phyloP scores from a whole-genome alignment of 2,888 invertebrate genomes.

The Petrophora chlorosata region DNA sequence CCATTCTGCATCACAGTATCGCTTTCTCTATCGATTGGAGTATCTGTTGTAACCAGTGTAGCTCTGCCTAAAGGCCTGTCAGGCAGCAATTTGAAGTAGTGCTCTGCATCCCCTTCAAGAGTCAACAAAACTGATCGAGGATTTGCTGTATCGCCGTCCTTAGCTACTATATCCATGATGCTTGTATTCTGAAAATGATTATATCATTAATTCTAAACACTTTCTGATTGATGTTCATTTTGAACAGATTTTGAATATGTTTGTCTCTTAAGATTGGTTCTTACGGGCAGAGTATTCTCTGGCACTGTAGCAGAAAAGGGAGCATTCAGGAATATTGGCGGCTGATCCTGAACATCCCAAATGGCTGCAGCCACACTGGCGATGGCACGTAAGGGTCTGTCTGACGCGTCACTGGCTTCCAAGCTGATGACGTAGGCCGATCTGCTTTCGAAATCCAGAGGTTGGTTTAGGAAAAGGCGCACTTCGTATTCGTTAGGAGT shows the following conservation, averaged over 20 bases:
- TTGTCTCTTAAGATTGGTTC: constrained; percentile 15
- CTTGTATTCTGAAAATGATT: constrained; percentile 77
- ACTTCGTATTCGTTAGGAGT: constrained; percentile 88
- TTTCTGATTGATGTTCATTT: not conserved
- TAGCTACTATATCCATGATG: constrained; percentile 88
- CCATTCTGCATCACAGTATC: constrained; percentile 89
- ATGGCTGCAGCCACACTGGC: constrained; percentile 90
- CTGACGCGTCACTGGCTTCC: constrained; percentile 86
- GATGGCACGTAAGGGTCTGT: constrained; percentile 85
- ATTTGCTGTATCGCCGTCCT: constrained; percentile 92
- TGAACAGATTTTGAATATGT: not conserved
- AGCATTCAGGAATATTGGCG: constrained; percentile 91
- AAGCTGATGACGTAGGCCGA: constrained; percentile 88
- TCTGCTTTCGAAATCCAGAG: constrained; percentile 90
- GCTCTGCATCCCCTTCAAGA: constrained; percentile 87
- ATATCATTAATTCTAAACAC: not conserved
- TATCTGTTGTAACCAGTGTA: constrained; percentile 85
- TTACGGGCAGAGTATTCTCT: constrained; percentile 88
- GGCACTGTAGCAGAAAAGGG: constrained; percentile 90
- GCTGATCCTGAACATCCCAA: constrained; percentile 92
- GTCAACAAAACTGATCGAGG: constrained; percentile 86
- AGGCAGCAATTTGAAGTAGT: constrained; percentile 86
- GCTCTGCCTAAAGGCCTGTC: constrained; percentile 83
- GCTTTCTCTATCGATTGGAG: constrained; percentile 89
- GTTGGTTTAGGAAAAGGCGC: constrained; percentile 85